These are phyloP conservation scores for Aramus guarauna DNA, from an alignment of 2,113 vertebrate genomes.

Conservation along the genomic window DNA sequence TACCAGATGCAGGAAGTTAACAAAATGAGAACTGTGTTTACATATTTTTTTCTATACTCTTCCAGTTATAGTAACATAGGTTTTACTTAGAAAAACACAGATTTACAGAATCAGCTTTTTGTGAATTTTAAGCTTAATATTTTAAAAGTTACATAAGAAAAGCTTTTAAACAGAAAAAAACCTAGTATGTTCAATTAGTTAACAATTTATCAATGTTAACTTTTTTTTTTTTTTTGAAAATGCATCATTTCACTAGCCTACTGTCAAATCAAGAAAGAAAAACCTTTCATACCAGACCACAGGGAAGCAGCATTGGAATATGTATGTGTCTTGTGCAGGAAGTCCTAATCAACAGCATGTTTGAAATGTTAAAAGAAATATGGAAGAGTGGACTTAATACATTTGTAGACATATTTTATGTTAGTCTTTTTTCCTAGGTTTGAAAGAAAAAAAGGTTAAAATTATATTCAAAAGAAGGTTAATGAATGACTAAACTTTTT, in stretches of 20 bases:
- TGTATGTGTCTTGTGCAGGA: not conserved
- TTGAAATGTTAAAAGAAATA: not conserved
- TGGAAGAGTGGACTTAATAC: not conserved
- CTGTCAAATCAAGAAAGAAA: not conserved
- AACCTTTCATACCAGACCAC: not conserved
- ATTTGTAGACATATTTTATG: not conserved
- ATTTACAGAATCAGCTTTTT: not conserved
- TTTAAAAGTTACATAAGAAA: not conserved
- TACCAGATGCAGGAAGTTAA: not conserved
- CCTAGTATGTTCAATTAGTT: not conserved
- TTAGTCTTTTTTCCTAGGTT: not conserved
- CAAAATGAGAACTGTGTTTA: not conserved
- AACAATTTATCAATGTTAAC: not conserved
- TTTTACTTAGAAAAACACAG: not conserved
- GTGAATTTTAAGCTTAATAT: not conserved
- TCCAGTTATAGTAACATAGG: not conserved
- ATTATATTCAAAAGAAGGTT: not conserved
- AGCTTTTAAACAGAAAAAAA: not conserved
- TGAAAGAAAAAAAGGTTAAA: not conserved
- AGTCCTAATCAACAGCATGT: not conserved
- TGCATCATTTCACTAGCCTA: not conserved
- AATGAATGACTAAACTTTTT: not conserved
- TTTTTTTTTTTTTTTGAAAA: not conserved
- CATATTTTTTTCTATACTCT: not conserved
- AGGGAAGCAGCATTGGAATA: not conserved